phyloP scores from a whole-genome alignment of 64 coral and sea anemone species.

The Porites lutea region DNA sequence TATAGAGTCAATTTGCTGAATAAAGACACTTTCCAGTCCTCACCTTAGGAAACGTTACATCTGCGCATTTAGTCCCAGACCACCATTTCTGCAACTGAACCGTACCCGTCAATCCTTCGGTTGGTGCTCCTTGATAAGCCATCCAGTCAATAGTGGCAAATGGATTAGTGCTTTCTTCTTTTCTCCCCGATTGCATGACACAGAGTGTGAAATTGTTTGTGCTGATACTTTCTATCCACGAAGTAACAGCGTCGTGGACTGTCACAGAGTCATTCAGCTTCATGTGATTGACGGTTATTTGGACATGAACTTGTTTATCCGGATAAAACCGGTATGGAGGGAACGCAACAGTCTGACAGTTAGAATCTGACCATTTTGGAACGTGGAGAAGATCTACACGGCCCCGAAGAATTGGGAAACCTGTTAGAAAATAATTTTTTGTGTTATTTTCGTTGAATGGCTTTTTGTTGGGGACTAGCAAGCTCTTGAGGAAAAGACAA shows the following conservation, averaged over 20 bases:
- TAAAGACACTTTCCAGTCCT: too few species aligned
- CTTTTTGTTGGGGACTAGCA: too few species aligned
- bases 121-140: too few species aligned
- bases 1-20: too few species aligned
- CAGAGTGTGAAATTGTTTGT: slow-evolving; percentile 49
- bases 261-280: slow-evolving; percentile 36
- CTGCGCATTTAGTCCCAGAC: neutral
- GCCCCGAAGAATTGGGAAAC: slow-evolving; percentile 46
- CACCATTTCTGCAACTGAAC: slow-evolving; percentile 5
- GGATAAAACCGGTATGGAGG: slow-evolving; percentile 36
- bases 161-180: slow-evolving; percentile 20
- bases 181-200: slow-evolving; percentile 44
- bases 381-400: slow-evolving; percentile 19
- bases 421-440: neutral
- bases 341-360: slow-evolving; percentile 40
- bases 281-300: slow-evolving; percentile 57
- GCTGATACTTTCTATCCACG: slow-evolving; percentile 31
- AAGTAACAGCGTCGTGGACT: slow-evolving; percentile 26
- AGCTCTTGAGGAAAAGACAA: too few species aligned
- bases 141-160: slow-evolving; percentile 32
- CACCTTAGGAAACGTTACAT: neutral
- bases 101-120: neutral
- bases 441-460: too few species aligned
- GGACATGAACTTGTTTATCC: slow-evolving; percentile 53
- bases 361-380: neutral